Evolutionary conservation across 2,113 vertebrate genomes (phyloP), one percentile per base, ranked within the genome.

Genomic region (Lagopus muta): DNA sequence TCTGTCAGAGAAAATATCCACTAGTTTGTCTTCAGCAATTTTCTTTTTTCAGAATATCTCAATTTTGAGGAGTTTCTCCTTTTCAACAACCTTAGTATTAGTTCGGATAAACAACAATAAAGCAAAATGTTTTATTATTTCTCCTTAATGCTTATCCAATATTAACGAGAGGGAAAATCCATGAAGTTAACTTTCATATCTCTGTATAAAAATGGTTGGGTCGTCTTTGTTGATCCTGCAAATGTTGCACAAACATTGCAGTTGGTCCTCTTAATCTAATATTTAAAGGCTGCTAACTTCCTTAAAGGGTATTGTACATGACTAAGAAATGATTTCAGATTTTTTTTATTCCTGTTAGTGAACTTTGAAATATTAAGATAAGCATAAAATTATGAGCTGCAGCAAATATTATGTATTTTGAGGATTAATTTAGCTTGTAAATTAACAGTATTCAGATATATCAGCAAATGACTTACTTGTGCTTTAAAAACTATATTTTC

Each of bases 351-450:
- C 55, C 78, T 86, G 10, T 89, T 95, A 82, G 65, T 43, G 82
- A 72, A 75, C 77, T 96, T 95, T 93, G 62, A 82, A 83, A 92
- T 81, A 92, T 52, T 93, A 36, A 52, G 36, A 54, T 83, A 75
- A 36, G 71, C 45, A 90, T 73, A 94, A 93, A 81, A 94, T 90
- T 96, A 13, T 89, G 97, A 78, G 48, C 36, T 78, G 57, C 40
- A 65, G 69, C 79, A 97, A 95, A 95, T 87, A 93, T 21, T 30
- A 58, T 93, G 57, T 77, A 81, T 82, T 81, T 94, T 55, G 40
- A 86, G 94, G 94, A 94, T 97, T 97, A 96, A 88, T 92, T 88
- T 71, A 94, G 30, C 38, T 89, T 77, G 61, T 70, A 71, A 96
- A 89, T 93, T 96, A 95, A 61, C 36, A 70, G 42, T 86, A 43